Base-by-base conservation (phyloP, 2,888 invertebrate species). In the Brenthis hecate region DNA sequence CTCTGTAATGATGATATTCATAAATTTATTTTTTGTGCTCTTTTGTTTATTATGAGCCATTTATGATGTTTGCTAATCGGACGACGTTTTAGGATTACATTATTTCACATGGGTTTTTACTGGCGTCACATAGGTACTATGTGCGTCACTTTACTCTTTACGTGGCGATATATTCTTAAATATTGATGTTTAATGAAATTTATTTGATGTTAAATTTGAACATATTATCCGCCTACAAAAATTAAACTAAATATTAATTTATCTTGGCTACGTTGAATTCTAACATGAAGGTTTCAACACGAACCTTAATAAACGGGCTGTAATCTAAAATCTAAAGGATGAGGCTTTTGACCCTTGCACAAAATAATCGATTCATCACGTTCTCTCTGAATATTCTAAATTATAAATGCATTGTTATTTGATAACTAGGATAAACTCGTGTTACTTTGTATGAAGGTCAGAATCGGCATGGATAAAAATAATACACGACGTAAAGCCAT, bases 401-500 rank as follows among this genome's bases (percentile, higher is more conserved):
- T 68, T 66, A 58, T 61, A 48, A 60, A 56, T 65, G 36, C 54
- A 65, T 63, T 68, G 66, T 63, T 69, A 57, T 64, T 51, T 67
- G 53, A 61, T 68, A 53, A 55, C n/a, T 51, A 56, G 48, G 56
- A 48, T 69, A 54, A 66, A 47, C 60, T 36, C 43, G 54, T 56
- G 48, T 28, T 64, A 63, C 51, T 69, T 66, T 66, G 64, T 65
- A 56, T 65, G 67, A 62, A 70, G 61, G 69, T 69, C 60, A 73
- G 63, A 71, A 62, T 66, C 60, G 56, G 56, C 69, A 66, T 68
- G 71, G 64, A 68, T 58, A 72, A 73, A 74, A 74, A 75, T 72
- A 74, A 72, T 60, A 70, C 58, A 71, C 68, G 36, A 43, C 11
- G 69, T 73, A 76, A 74, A 73, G 70, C 68, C 65, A 74, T 75